Evolutionary conservation across 2,113 vertebrate species (phyloP), one percentile per base, ranked within the genome.

Genomic region (Sinosuthora webbiana): DNA sequence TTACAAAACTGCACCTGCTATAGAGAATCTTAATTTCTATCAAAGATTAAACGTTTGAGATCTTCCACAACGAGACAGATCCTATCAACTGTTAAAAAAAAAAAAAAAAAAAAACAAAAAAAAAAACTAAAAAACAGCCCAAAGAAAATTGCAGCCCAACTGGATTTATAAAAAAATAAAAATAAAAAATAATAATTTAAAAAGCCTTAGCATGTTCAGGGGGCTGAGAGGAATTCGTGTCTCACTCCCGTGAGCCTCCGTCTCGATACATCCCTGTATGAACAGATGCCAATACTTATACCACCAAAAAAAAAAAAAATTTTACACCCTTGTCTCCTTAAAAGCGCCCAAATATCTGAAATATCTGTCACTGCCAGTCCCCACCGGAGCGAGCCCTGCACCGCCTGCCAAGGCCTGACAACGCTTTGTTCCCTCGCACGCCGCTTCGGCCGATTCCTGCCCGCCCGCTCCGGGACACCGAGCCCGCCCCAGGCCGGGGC

Each of bases 281-380:
- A 57, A 33, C 49, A 59, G 23, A 31, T 2, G 3, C 22, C 49
- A 47, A 9, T 2, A 33, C 28, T 55, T 5, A 19, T 37, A 70
- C 12, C 15, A 70, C 21, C 2, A 28, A 6, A 25, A 74, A 49
- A 28, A 69, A 49, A 52, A 41, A 27, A 67, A 47, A 6, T 7
- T 6, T 7, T 6, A 5, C 65, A 65, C 64, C 27, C 70, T 23
- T 1, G 10, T 25, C 44, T 49, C 42, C 56, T 14, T 9, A 6
- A 1, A 11, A 44, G 23, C 50, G 6, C 47, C 49, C 9, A 2
- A 35, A 2, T 2, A 41, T 2, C 47, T 4, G n/a, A 2, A 45
- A 2, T 1, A 45, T 2, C 59, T 7, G 47, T 7, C 49, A 17
- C n/a, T 5, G 55, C 24, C 59, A 31, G 7, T 11, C 11, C 10